A percentile compares a stretch with the other conserved stretches of the same genome.
Evolutionary conservation across 1,140 invertebrate genomes (phyloP).

Genomic region (Zaprionus lachaisei): DNA sequence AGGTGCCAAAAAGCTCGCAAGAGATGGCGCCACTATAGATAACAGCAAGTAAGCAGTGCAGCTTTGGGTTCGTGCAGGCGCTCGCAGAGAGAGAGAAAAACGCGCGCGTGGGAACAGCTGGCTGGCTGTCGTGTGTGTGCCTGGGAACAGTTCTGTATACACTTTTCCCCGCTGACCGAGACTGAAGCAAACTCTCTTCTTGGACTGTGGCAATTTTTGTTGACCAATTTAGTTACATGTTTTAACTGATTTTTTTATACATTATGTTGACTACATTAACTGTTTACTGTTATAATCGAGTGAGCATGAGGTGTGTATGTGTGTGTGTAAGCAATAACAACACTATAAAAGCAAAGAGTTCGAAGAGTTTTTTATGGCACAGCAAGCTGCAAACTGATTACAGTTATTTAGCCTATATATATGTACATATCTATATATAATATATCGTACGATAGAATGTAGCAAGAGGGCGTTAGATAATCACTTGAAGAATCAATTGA

Average conservation of each 20-base stretch:
- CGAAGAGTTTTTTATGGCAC: neutral
- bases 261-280: conserved; percentile 56
- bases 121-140: conserved; percentile 85
- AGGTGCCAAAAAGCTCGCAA: conserved; percentile 38
- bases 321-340: conserved; percentile 7
- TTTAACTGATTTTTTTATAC: conserved; percentile 28
- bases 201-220: conserved; percentile 52
- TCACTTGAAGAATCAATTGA: neutral
- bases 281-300: conserved; percentile 73
- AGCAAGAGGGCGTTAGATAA: conserved; percentile 1
- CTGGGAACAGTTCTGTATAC: conserved; percentile 41
- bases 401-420: neutral
- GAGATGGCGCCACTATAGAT: conserved; percentile 87
- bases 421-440: neutral
- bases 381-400: neutral
- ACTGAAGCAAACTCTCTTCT: conserved; percentile 19
- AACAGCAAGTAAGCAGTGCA: conserved; percentile 85
- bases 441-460: neutral
- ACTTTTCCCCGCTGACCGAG: neutral
- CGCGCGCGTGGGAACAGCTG: conserved; percentile 93
- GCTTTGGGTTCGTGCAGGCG: conserved; percentile 46
- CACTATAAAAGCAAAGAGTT: conserved; percentile 25
- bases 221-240: conserved; percentile 31
- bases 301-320: conserved; percentile 11
- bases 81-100: conserved; percentile 89